phyloP scores from a whole-genome alignment of 2,113 vertebrate genomes.

The Sorex araneus region DNA sequence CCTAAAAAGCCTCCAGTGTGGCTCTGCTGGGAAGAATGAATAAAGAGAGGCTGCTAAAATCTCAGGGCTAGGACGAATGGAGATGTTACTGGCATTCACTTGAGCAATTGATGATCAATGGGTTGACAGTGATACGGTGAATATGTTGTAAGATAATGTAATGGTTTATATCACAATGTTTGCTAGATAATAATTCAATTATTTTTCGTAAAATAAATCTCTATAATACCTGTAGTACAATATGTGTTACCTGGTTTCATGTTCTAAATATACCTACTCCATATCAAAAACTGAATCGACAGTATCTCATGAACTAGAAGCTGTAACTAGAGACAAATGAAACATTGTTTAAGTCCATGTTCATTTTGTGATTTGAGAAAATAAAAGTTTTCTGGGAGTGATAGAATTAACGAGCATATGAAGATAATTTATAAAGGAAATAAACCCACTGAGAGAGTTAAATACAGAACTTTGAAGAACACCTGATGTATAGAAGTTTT shows the following conservation, averaged over 20 bases:
- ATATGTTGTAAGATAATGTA: neutral
- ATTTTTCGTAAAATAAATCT: constrained; percentile 22
- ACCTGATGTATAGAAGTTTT: neutral
- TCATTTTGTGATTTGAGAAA: constrained; percentile 36
- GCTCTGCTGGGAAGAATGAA: no score
- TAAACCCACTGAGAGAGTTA: constrained; percentile 6
- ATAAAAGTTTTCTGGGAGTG: constrained; percentile 33
- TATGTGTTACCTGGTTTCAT: neutral
- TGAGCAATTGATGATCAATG: no score
- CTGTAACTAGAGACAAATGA: neutral
- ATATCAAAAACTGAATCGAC: constrained; percentile 21
- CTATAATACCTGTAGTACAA: neutral
- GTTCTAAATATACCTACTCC: neutral
- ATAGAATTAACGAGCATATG: constrained; percentile 5
- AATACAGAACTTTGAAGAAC: neutral
- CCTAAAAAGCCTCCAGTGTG: no score
- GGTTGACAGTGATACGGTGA: no score
- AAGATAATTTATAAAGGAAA: constrained; percentile 40
- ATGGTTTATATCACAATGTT: neutral
- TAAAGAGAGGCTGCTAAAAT: no score
- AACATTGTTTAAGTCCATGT: neutral
- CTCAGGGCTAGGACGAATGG: no score
- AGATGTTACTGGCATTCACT: no score
- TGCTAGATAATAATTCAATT: neutral
- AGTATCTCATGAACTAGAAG: neutral